Evolutionary conservation across 2,888 invertebrate genomes (phyloP).

Genomic region (Ditula angustiorana): DNA sequence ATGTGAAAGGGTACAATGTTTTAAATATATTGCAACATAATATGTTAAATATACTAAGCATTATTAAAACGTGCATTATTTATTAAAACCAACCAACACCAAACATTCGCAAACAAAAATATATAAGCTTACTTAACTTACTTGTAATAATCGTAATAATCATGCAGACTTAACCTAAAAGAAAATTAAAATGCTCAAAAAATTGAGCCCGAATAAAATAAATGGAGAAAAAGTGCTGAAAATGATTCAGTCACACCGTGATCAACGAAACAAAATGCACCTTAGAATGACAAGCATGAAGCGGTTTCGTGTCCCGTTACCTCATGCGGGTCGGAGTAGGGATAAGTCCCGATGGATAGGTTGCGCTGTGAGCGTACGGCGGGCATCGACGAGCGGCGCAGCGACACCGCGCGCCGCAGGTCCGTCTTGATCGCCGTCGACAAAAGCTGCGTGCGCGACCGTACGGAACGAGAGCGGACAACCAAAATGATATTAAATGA

Average conservation of each 20-base stretch:
- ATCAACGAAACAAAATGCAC: neutral
- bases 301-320: conserved; percentile 55
- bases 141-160: neutral
- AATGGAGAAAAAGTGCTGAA: neutral
- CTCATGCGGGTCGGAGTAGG: conserved; percentile 73
- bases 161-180: neutral
- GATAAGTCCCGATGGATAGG: conserved; percentile 75
- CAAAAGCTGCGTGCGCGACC: conserved; percentile 87
- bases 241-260: neutral
- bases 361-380: conserved; percentile 68
- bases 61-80: conserved; percentile 6
- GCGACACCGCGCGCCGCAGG: conserved; percentile 81
- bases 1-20: neutral
- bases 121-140: conserved; percentile 10
- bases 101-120: conserved; percentile 17
- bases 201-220: neutral
- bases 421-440: conserved; percentile 92
- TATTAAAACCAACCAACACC: conserved; percentile 9
- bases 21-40: neutral
- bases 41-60: neutral
- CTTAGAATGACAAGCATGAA: conserved; percentile 4
- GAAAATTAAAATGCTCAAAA: conserved; percentile 7
- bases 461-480: conserved; percentile 52
- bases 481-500: conserved; percentile 32
- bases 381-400: conserved; percentile 79